Evolutionary conservation across 2,888 invertebrate species (phyloP).

Genomic region (Diogma glabrata): DNA sequence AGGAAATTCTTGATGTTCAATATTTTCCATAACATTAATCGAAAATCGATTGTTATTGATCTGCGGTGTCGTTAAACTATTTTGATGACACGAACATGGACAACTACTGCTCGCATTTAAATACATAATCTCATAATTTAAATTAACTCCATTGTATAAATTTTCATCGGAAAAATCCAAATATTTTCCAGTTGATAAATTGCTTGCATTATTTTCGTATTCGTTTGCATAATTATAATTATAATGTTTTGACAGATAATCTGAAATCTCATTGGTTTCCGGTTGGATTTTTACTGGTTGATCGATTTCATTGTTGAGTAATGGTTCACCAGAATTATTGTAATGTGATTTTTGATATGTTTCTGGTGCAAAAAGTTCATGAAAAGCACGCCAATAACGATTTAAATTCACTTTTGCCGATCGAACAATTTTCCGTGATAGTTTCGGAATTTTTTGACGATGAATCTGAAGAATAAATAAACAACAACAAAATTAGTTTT

Average conservation of each 20-base stretch:
- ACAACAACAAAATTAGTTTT: neutral
- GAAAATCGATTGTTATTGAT: neutral
- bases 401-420: slow-evolving; percentile 17
- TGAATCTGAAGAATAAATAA: slow-evolving; percentile 1
- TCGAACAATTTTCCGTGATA: slow-evolving; percentile 15
- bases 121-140: slow-evolving; percentile 6
- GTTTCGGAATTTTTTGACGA: slow-evolving; percentile 13
- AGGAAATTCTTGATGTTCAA: neutral
- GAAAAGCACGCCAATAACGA: slow-evolving; percentile 17
- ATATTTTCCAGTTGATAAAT: slow-evolving; percentile 8
- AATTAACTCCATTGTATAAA: slow-evolving; percentile 16
- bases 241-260: slow-evolving; percentile 6
- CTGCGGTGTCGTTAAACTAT: neutral
- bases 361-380: slow-evolving; percentile 10
- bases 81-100: slow-evolving; percentile 1
- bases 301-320: neutral
- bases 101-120: neutral
- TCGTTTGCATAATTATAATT: neutral
- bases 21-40: slow-evolving; percentile 4
- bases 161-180: slow-evolving; percentile 15
- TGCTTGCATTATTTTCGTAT: too few relatives aligned
- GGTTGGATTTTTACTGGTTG: neutral
- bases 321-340: slow-evolving; percentile 4
- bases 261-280: slow-evolving; percentile 10
- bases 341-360: neutral